Conservation (phyloP, 2,797 vertebrate species). For the Phoxinus dragarum region DNA sequence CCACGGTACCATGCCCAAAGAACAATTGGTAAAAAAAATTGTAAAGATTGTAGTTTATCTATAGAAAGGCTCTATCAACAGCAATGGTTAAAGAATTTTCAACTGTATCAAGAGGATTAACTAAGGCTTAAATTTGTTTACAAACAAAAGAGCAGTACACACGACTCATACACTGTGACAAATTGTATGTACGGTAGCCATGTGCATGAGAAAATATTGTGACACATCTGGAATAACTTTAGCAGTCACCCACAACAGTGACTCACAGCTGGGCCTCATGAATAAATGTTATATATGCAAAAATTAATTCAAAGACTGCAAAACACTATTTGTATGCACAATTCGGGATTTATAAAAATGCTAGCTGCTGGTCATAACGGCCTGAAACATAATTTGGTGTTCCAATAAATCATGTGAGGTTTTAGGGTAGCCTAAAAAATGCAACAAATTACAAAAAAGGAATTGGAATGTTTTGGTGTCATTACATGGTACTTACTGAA, state of each 20-base stretch:
- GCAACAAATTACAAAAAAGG: not conserved
- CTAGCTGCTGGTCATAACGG: not conserved
- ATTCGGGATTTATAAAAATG: not conserved
- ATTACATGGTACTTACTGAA: not conserved
- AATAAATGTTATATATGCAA: not conserved
- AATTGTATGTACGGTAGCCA: not conserved
- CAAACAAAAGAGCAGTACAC: constrained; percentile 19
- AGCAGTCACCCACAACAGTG: not conserved
- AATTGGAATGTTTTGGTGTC: not conserved
- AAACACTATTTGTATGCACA: not conserved
- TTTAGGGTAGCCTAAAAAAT: not conserved
- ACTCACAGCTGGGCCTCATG: constrained; percentile 1
- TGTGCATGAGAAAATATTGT: constrained; percentile 8
- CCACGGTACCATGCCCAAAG: not conserved
- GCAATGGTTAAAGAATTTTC: not conserved
- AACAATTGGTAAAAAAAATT: not conserved
- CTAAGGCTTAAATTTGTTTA: constrained; percentile 17
- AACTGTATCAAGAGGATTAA: constrained; percentile 7
- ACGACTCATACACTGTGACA: not conserved
- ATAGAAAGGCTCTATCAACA: not conserved
- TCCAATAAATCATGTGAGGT: not conserved
- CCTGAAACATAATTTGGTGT: not conserved
- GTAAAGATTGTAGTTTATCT: not conserved
- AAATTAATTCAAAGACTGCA: constrained; percentile 6
- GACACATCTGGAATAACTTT: constrained; percentile 24